Base-by-base conservation (phyloP, 2,113 vertebrate genomes). In the Rhea americana region DNA sequence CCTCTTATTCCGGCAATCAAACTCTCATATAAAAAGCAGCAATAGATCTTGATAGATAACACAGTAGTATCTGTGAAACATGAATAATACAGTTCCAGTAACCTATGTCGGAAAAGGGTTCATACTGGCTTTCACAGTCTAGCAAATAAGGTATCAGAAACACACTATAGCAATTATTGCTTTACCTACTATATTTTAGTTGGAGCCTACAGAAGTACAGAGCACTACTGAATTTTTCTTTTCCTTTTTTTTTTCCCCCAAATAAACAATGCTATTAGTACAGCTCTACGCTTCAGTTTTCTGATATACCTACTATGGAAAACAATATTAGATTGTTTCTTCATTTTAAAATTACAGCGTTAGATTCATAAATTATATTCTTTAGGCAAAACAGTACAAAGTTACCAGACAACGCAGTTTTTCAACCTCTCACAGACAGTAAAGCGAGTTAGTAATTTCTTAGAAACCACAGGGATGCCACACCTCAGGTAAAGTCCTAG, bases 111-210 rank as follows among this genome's bases (percentile, higher is more conserved):
- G 16, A 72, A n/a, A 59, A 92, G 68, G 43, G 53, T 8, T 76
- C 74, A 3, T 21, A 30, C 3, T 32, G 82, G 73, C 56, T 72
- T 86, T 68, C 61, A 67, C 28, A 47, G 30, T 25, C 55, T 61
- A 63, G 65, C 80, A 83, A 81, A 9, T 75, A 43, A 43, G 71
- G 47, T 84, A 91, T 66, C 77, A 51, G 41, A 55, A 83, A 83
- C 41, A 77, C n/a, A 41, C 78, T 82, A 88, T 43, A 86, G 56
- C 37, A 83, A 62, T 28, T 83, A 90, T 5, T 70, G 59, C 90
- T 91, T 81, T 71, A 62, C 28, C 72, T 75, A 37, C 25, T 86
- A 59, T 1, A 7, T 68, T 81, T 43, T 15, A 81, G 65, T 4
- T 80, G 65, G 22, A 85, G 37, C 37, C 56, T 59, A 18, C 71